Evolutionary conservation across 2,113 vertebrate species (phyloP).

Genomic region (Phaetusa simplex): DNA sequence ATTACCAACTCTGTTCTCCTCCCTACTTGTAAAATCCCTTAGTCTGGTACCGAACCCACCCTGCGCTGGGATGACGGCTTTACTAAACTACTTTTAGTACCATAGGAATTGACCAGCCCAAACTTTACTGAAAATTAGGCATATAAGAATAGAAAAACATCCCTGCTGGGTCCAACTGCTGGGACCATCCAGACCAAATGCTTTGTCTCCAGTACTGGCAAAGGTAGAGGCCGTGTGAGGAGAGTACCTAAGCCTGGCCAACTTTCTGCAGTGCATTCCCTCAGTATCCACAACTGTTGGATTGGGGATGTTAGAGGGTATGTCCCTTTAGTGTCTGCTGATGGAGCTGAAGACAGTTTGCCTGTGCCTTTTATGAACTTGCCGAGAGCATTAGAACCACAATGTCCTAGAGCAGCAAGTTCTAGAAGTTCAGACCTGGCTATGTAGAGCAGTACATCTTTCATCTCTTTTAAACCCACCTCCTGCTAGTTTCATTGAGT

Average conservation of each 20-base stretch:
- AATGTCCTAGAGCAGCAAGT: neutral
- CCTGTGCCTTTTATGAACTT: neutral
- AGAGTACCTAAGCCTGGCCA: neutral
- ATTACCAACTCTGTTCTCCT: neutral
- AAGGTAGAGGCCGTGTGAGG: neutral
- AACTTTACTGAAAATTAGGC: neutral
- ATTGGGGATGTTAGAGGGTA: too few species aligned
- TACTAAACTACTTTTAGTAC: neutral
- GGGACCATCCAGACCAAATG: neutral
- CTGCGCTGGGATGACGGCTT: accelerated
- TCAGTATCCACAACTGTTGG: neutral
- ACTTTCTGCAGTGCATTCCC: neutral
- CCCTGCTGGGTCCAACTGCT: neutral
- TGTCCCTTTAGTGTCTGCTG: neutral
- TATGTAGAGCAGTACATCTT: neutral
- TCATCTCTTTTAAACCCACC: neutral
- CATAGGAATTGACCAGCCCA: neutral
- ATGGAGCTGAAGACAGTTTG: neutral
- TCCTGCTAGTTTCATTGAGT: neutral
- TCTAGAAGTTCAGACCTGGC: neutral
- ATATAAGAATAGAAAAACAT: neutral
- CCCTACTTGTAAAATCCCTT: neutral
- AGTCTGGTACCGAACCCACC: neutral
- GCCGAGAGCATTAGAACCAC: neutral
- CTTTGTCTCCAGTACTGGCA: neutral